Evolutionary conservation across 1,140 invertebrate species (phyloP).

Genomic region (Diabrotica virgifera): DNA sequence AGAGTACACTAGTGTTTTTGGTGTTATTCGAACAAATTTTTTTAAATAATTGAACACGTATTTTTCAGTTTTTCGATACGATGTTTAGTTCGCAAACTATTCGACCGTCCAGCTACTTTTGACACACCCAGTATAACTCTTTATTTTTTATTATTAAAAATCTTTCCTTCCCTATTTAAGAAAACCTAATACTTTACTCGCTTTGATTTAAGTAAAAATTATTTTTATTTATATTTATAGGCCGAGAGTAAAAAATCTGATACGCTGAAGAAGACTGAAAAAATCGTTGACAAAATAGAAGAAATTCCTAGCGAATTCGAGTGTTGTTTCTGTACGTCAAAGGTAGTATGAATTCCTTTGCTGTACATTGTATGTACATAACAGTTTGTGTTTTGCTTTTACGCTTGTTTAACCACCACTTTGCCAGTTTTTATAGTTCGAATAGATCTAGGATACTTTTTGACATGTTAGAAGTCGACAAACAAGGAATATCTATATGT

Average conservation of each 20-base stretch:
- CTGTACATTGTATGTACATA: background rate
- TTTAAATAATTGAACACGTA: too few relatives aligned
- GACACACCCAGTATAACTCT: too few relatives aligned
- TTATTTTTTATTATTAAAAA: too few relatives aligned
- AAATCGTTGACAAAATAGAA: slow-evolving; percentile 64
- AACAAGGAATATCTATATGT: background rate
- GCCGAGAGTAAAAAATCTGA: slow-evolving; percentile 66
- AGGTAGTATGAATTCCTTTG: slow-evolving; percentile 64
- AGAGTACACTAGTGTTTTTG: too few relatives aligned
- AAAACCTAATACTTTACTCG: too few relatives aligned
- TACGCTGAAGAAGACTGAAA: slow-evolving; percentile 59
- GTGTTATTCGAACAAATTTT: too few relatives aligned
- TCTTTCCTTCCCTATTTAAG: too few relatives aligned
- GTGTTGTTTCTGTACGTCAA: slow-evolving; percentile 93
- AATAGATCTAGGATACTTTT: slow-evolving; percentile 1
- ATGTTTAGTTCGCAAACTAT: too few relatives aligned
- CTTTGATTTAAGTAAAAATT: background rate
- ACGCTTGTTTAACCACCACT: background rate
- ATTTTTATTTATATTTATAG: slow-evolving; percentile 51
- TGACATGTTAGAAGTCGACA: background rate
- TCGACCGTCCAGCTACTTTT: too few relatives aligned
- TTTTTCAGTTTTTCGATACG: too few relatives aligned
- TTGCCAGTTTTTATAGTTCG: background rate
- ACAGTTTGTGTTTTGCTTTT: background rate
- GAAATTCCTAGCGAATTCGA: slow-evolving; percentile 88